Evolutionary conservation across 2,113 vertebrate species (phyloP), one percentile per base, ranked within the genome.

Genomic region (Poeciliopsis retropinna): DNA sequence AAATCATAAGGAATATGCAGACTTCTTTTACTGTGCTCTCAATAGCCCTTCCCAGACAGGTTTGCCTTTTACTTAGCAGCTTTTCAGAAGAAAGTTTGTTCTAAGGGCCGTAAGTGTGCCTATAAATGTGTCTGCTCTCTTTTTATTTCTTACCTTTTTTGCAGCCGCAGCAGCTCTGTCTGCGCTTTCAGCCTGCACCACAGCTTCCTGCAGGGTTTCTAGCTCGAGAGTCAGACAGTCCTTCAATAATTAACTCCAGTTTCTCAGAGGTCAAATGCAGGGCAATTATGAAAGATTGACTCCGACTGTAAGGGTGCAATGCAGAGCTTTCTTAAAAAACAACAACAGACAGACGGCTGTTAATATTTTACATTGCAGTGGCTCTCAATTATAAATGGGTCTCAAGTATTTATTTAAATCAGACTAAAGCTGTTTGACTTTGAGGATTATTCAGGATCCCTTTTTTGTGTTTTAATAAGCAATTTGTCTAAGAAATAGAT

Each of bases 181-280:
- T 3, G 28, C 25, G 15, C 32, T 32, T 62, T 3, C 62, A 1
- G 14, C 54, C 67, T 27, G 17, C 39, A 1, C n/a, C 30, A 30
- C 37, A 64, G 74, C 29, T 67, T 77, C 65, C 41, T 47, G 1
- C 27, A 62, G 4, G 17, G 68, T 34, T 51, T 60, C 65, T 44
- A 37, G 39, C 67, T 44, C 29, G 28, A 74, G 54, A 76, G 29
- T 72, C 61, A 85, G 79, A 70, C 76, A 57, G 5, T 32, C 62
- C 31, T 67, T 84, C 17, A 84, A 80, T 82, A 73, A 82, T 88
- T 82, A 47, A 80, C 62, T 64, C 60, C 22, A 12, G 34, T 64
- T 25, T 70, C 19, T 29, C 29, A 9, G 57, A 29, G 78, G 78
- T 76, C 68, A 73, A 73, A 73, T 27, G 4, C 27, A 15, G 70